A percentile compares a stretch with the other conserved stretches of the same genome.
These are phyloP conservation scores for Polydesmus complanatus DNA, from an alignment of 2,888 invertebrate species.

Conservation along the genomic window DNA sequence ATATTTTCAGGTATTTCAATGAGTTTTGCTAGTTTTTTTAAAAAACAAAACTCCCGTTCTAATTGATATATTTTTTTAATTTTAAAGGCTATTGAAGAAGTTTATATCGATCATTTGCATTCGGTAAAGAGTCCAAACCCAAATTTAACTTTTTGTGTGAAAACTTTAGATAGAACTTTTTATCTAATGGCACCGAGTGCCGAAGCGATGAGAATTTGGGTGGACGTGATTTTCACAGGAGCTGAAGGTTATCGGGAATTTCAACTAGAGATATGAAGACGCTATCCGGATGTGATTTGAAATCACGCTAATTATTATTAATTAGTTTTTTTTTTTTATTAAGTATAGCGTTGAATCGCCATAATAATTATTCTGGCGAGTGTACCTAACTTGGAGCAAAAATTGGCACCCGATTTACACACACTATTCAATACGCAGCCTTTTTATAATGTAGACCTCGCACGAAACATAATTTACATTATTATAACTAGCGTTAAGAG, in stretches of 20 bases:
- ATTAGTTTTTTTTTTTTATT: too few species aligned
- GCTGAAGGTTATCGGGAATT: slow-evolving; percentile 75
- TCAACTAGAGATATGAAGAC: slow-evolving; percentile 27
- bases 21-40: background rate
- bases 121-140: slow-evolving; percentile 81
- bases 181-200: slow-evolving; percentile 85
- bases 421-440: too few species aligned
- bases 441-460: too few species aligned
- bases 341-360: too few species aligned
- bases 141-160: slow-evolving; percentile 83
- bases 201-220: slow-evolving; percentile 91
- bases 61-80: background rate
- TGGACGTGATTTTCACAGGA: slow-evolving; percentile 85
- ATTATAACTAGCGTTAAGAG: too few species aligned
- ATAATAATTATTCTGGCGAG: too few species aligned
- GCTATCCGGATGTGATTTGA: too few species aligned
- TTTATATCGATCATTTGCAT: slow-evolving; percentile 88
- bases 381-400: too few species aligned
- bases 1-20: slow-evolving; percentile 60
- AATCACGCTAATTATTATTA: too few species aligned
- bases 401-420: too few species aligned
- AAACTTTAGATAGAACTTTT: slow-evolving; percentile 76
- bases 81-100: slow-evolving; percentile 84
- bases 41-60: background rate
- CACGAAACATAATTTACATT: too few species aligned